These are phyloP conservation scores for Willowsia nigromaculata DNA, from an alignment of 2,888 invertebrate species.

Conservation along the genomic window DNA sequence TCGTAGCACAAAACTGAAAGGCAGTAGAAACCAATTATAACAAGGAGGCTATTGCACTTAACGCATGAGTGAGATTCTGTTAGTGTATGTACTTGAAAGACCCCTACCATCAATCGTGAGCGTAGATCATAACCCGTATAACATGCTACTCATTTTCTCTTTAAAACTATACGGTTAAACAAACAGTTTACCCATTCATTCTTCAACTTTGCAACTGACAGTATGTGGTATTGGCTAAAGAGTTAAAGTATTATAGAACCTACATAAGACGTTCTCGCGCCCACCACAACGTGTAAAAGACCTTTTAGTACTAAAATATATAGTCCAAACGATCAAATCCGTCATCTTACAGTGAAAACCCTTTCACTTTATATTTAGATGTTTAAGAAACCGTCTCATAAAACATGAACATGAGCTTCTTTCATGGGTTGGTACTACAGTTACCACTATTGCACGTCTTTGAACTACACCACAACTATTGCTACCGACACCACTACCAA, in stretches of 20 bases:
- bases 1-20: too few species aligned
- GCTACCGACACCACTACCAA: neutral
- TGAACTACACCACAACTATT: neutral
- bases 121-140: neutral
- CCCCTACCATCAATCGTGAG: too few species aligned
- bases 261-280: neutral
- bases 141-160: neutral
- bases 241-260: too few species aligned
- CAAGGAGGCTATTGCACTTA: too few species aligned
- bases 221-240: neutral
- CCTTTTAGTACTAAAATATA: neutral
- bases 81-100: neutral
- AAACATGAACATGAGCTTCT: too few species aligned
- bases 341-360: too few species aligned
- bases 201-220: slow-evolving; percentile 42
- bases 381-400: too few species aligned
- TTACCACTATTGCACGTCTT: neutral
- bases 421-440: too few species aligned
- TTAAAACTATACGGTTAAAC: slow-evolving; percentile 1
- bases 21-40: too few species aligned
- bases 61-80: neutral
- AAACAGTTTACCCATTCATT: slow-evolving; percentile 26
- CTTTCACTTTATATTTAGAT: too few species aligned
- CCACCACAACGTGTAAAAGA: neutral
- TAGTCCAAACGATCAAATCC: too few species aligned